A percentile compares a stretch with the other conserved stretches of the same genome.
phyloP scores from a whole-genome alignment of 2,797 vertebrate species.

The Enteromius afrohamiltoni region DNA sequence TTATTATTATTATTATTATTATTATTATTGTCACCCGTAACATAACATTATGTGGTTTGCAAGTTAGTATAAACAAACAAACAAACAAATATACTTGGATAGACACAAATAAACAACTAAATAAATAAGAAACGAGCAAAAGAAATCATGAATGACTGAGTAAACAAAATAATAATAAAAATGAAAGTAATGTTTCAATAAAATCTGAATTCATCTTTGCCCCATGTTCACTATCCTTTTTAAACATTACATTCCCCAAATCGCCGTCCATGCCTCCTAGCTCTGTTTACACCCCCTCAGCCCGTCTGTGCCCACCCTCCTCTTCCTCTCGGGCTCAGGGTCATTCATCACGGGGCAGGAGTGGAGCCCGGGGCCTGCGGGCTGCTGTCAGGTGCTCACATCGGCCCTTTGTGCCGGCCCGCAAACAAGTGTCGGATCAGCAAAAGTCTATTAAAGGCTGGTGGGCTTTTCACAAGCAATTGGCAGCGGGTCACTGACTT shows the following conservation, averaged over 20 bases:
- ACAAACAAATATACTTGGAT: neutral
- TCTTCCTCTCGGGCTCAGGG: slow-evolving; percentile 79
- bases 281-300: slow-evolving; percentile 55
- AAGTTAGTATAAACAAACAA: neutral
- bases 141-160: too few relatives aligned
- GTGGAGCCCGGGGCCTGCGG: slow-evolving; percentile 90
- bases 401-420: slow-evolving; percentile 98
- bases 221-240: neutral
- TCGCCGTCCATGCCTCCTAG: slow-evolving; percentile 1
- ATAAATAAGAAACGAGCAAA: neutral
- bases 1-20: too few relatives aligned
- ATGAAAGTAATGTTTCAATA: neutral
- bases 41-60: neutral
- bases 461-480: slow-evolving; percentile 99
- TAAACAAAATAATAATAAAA: neutral
- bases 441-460: slow-evolving; percentile 99
- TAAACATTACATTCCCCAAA: slow-evolving; percentile 7
- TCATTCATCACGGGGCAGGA: slow-evolving; percentile 98
- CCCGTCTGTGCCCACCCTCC: slow-evolving; percentile 65
- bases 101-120: neutral
- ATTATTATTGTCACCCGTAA: too few relatives aligned
- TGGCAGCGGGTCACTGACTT: slow-evolving; percentile 99
- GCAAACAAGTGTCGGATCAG: slow-evolving; percentile 99
- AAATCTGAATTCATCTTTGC: slow-evolving; percentile 11
- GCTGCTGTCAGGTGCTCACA: slow-evolving; percentile 96